Percentiles rank a stretch among this genome's conserved stretches.
These are phyloP conservation scores for Nephrotoma flavescens DNA, from an alignment of 2,888 invertebrate species.

Conservation along the genomic window DNA sequence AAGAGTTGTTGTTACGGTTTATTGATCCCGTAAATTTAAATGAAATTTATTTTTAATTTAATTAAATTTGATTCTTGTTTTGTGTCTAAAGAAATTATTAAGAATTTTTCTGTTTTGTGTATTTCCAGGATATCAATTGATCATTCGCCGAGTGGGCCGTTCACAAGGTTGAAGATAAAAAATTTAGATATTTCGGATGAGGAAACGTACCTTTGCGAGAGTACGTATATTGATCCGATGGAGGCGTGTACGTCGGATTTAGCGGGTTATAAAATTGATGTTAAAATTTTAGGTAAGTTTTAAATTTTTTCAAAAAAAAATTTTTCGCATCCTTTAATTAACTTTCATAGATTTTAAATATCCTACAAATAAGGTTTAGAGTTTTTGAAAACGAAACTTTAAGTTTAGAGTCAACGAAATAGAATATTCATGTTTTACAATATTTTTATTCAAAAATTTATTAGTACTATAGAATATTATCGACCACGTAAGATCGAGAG, in stretches of 20 bases:
- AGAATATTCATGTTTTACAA: no score
- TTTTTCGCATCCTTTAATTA: no score
- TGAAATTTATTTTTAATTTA: background rate
- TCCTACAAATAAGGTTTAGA: no score
- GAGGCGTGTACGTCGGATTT: slow-evolving; percentile 51
- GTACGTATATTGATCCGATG: slow-evolving; percentile 58
- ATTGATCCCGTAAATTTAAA: background rate
- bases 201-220: slow-evolving; percentile 64
- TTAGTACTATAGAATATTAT: no score
- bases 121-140: slow-evolving; percentile 22
- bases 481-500: no score
- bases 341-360: no score
- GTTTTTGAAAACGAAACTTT: no score
- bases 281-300: slow-evolving; percentile 58
- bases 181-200: slow-evolving; percentile 53
- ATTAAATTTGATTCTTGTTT: background rate
- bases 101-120: background rate
- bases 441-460: no score
- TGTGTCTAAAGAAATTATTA: background rate
- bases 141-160: slow-evolving; percentile 23
- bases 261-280: slow-evolving; percentile 55
- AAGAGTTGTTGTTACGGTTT: background rate
- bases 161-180: slow-evolving; percentile 13
- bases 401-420: no score
- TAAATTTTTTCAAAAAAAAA: no score